A percentile compares a stretch with the other conserved stretches of the same genome.
These are phyloP conservation scores for Cylas formicarius DNA, from an alignment of 1,140 invertebrate species.

Conservation along the genomic window DNA sequence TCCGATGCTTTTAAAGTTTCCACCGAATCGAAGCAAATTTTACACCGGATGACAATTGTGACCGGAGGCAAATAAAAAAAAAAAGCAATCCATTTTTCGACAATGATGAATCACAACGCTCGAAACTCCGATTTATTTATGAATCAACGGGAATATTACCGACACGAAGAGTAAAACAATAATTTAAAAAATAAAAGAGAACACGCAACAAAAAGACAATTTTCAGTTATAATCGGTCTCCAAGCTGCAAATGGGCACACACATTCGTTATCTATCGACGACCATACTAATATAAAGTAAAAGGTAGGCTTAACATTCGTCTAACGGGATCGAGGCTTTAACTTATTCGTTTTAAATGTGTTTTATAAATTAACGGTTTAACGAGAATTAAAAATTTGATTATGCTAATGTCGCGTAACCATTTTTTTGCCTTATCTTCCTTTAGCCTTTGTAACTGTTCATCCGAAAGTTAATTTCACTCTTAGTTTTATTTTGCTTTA, in stretches of 20 bases:
- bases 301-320: conserved; percentile 8
- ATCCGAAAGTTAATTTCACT: neutral
- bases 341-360: conserved; percentile 13
- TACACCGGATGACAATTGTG: too few species aligned
- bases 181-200: too few species aligned
- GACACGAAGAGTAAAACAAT: too few species aligned
- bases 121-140: too few species aligned
- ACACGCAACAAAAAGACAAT: too few species aligned
- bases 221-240: too few species aligned
- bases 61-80: too few species aligned
- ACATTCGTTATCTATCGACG: neutral
- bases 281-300: conserved; percentile 12
- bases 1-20: too few species aligned
- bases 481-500: conserved; percentile 3
- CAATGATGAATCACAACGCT: too few species aligned
- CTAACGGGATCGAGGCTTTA: conserved; percentile 6
- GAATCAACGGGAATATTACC: too few species aligned
- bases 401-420: conserved; percentile 6
- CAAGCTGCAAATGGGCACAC: conserved; percentile 8
- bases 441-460: conserved; percentile 3
- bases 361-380: conserved; percentile 12
- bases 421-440: neutral
- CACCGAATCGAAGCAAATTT: too few species aligned
- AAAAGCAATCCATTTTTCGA: too few species aligned
- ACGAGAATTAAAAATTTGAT: conserved; percentile 4